phyloP scores from a whole-genome alignment of 2,113 vertebrate species.

The Seriola rivoliana region DNA sequence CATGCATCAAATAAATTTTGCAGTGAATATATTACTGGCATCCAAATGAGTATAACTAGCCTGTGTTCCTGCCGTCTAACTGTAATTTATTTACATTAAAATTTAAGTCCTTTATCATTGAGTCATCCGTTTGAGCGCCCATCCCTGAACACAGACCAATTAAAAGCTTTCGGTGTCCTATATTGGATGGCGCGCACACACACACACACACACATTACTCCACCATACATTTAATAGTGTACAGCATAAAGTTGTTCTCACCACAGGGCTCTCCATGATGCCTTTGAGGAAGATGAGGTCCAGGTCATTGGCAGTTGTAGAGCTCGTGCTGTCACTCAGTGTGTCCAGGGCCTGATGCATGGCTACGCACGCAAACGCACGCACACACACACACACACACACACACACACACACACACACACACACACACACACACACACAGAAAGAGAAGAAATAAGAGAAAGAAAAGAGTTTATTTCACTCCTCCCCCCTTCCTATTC shows the following conservation, averaged over 20 bases:
- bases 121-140: not conserved
- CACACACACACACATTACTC: not conserved
- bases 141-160: not conserved
- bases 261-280: conserved; percentile 97
- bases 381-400: too few species aligned
- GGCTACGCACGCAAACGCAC: conserved; percentile 76
- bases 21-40: not conserved
- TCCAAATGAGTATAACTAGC: not conserved
- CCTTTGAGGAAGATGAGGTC: conserved; percentile 96
- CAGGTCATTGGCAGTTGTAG: conserved; percentile 91
- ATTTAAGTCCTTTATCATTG: not conserved
- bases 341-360: conserved; percentile 95
- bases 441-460: not conserved
- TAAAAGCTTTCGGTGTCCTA: not conserved
- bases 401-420: conserved; percentile 20
- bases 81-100: not conserved
- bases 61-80: not conserved
- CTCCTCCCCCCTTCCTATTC: not conserved
- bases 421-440: conserved; percentile 35
- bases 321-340: conserved; percentile 91
- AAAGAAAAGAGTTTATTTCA: conserved; percentile 34
- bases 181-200: not conserved
- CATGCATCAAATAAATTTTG: not conserved
- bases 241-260: conserved; percentile 79
- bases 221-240: conserved; percentile 53